Percentiles rank a stretch among this genome's conserved stretches.
phyloP scores from a whole-genome alignment of 2,888 invertebrate genomes.

The Noctua janthe region DNA sequence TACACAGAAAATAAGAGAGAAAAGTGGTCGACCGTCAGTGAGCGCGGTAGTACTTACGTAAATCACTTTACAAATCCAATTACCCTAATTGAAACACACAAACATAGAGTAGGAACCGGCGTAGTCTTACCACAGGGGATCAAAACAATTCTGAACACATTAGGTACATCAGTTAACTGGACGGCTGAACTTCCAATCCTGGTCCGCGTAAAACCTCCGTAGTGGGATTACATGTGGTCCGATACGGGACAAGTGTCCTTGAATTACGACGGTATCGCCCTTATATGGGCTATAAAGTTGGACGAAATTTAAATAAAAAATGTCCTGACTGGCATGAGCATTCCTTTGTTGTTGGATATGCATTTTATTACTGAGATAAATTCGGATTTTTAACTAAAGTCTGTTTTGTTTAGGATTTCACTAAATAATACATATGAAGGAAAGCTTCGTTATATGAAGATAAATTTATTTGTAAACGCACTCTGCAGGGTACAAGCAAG shows the following conservation, averaged over 20 bases:
- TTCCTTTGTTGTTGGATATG: slow-evolving; percentile 42
- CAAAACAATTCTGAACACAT: slow-evolving; percentile 59
- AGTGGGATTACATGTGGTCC: slow-evolving; percentile 71
- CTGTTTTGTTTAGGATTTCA: not conserved
- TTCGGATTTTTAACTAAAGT: slow-evolving; percentile 15
- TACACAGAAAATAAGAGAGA: not conserved
- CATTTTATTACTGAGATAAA: slow-evolving; percentile 39
- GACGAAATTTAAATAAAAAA: slow-evolving; percentile 57
- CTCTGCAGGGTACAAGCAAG: not conserved
- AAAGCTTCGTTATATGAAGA: not conserved
- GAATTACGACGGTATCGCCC: slow-evolving; percentile 60
- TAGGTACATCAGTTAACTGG: slow-evolving; percentile 65
- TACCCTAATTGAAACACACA: slow-evolving; percentile 50
- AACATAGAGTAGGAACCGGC: slow-evolving; percentile 32
- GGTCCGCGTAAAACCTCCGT: slow-evolving; percentile 68
- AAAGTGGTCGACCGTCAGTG: not conserved
- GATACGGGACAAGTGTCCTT: slow-evolving; percentile 65
- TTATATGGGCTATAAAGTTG: slow-evolving; percentile 55
- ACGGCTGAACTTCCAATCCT: slow-evolving; percentile 67
- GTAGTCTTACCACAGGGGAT: slow-evolving; percentile 43
- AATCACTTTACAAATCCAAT: slow-evolving; percentile 36
- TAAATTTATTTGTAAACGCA: too few relatives aligned
- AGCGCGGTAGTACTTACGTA: slow-evolving; percentile 1
- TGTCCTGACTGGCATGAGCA: slow-evolving; percentile 31
- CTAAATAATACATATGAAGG: not conserved